Base-by-base conservation (phyloP, 2,113 vertebrate species). In the Cinclus cinclus region DNA sequence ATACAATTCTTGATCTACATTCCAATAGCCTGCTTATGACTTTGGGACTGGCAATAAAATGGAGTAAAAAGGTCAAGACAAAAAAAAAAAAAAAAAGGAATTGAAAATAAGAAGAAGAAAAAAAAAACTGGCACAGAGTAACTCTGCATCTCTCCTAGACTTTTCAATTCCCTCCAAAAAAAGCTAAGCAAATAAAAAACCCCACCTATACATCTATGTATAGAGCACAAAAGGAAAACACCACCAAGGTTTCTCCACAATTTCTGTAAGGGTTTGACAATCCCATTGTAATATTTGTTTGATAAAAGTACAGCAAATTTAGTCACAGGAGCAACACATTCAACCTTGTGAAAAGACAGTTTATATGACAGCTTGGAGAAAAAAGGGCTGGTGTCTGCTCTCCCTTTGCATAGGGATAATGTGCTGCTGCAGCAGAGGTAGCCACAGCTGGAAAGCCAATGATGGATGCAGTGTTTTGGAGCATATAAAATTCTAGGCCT, bases 41-140 rank as follows among this genome's bases (percentile, higher is more conserved):
- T 94, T 94, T 73, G 47, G 52, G 90, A 84, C 25, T 56, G 53
- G 35, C 35, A 94, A 77, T 78, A 86, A 94, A 97, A 94, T 14
- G 25, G 25, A 94, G 22, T 82, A 78, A 86, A 95, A 87, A 86
- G 15, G n/a, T 77, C 74, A 87, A 94, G 70, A 56, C 20, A 73
- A 86, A 70, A 68, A 83, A 87, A 78, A 20, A 39, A 64, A 70
- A 82, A 87, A 82, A 59, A 44, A 80, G 35, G 60, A 92, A 92
- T 69, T 37, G 35, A 52, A 52, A 27, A 56, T 20, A 75, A 15
- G 17, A 64, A 65, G 80, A 87, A 85, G n/a, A 62, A 44, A 80
- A 39, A 56, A 92, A 92, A 50, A 52, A 27, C 27, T 28, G 50
- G 50, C 64, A 63, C 12, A 92, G 75, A 94, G 44, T 85, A 92